These are phyloP conservation scores for Meles meles DNA, from an alignment of 2,113 vertebrate genomes.

Conservation along the genomic window DNA sequence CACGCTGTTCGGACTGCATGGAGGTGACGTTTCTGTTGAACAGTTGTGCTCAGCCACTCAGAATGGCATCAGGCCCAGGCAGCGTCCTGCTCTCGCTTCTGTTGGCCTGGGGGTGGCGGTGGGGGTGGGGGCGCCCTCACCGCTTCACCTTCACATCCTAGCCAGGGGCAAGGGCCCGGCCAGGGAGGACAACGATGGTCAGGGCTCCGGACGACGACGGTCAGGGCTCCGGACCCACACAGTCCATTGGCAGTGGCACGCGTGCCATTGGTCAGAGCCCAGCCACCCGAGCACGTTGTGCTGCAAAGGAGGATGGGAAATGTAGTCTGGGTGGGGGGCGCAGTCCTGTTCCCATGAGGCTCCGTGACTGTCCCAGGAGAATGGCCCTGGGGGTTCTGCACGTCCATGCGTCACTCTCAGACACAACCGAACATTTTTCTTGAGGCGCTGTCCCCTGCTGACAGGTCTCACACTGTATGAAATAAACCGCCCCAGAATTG, in stretches of 20 bases:
- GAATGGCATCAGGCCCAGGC: neutral
- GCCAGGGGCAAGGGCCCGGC: neutral
- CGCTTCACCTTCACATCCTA: neutral
- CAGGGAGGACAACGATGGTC: neutral
- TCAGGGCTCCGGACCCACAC: too few relatives aligned
- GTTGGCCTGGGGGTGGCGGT: too few relatives aligned
- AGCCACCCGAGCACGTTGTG: neutral
- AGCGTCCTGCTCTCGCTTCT: neutral
- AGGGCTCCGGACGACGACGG: fast-evolving
- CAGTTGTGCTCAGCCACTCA: too few relatives aligned
- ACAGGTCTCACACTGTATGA: neutral
- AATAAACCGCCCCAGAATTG: neutral
- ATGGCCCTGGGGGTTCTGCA: neutral
- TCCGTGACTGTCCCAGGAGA: neutral
- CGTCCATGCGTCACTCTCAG: neutral
- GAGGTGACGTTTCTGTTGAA: neutral
- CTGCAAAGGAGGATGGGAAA: neutral
- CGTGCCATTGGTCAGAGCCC: neutral
- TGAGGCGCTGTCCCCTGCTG: too few relatives aligned
- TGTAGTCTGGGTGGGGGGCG: neutral
- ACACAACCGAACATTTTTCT: neutral
- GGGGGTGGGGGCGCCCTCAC: neutral
- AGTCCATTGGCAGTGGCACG: neutral
- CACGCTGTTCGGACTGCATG: too few relatives aligned
- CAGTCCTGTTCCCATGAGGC: neutral